Conservation (phyloP, 2,797 vertebrate genomes). For the Stomatorhinus walkeri region DNA sequence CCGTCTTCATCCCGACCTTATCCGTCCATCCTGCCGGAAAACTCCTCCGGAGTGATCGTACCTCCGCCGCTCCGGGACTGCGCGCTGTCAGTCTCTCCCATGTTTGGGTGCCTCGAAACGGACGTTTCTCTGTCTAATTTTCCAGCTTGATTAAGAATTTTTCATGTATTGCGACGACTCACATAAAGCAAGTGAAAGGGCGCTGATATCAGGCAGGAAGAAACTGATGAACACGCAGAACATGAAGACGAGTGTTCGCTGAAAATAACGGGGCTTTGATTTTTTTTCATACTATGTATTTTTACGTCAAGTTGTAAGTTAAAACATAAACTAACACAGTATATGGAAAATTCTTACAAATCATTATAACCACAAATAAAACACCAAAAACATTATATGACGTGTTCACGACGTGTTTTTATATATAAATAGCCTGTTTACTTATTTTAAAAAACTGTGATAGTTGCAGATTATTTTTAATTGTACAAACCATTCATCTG, state of each 20-base stretch:
- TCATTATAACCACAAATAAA: background rate
- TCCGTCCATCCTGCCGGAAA: background rate
- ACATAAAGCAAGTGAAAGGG: background rate
- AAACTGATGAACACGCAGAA: background rate
- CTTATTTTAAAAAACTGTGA: background rate
- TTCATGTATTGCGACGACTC: background rate
- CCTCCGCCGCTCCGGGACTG: background rate
- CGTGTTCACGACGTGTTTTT: background rate
- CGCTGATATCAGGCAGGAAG: background rate
- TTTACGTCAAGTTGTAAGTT: background rate
- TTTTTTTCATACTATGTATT: background rate
- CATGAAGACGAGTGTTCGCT: background rate
- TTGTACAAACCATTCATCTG: background rate
- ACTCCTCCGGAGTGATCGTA: background rate
- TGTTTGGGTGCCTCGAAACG: background rate
- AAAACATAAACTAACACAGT: background rate
- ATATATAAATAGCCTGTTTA: background rate
- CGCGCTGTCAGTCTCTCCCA: background rate
- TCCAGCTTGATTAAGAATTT: background rate
- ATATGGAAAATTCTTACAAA: background rate
- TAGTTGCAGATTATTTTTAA: background rate
- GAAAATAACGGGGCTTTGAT: background rate
- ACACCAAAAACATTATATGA: background rate
- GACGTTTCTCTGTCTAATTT: background rate
- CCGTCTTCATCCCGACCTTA: constrained; percentile 40